phyloP scores from a whole-genome alignment of 2,888 invertebrate species.

The Mythimna lalbum region DNA sequence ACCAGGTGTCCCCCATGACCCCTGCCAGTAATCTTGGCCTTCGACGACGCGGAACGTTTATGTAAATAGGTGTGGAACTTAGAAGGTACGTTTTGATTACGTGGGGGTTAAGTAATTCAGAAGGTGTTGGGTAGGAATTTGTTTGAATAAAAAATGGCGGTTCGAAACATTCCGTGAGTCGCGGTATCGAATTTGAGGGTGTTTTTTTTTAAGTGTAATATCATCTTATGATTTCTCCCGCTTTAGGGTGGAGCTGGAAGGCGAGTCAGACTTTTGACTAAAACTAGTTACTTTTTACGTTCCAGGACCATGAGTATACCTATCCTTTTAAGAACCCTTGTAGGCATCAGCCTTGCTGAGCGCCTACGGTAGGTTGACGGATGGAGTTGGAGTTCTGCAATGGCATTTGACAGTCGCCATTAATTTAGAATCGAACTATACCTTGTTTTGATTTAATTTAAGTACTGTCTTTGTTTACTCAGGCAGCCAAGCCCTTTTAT shows the following conservation, averaged over 20 bases:
- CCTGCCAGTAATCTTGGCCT: constrained; percentile 53
- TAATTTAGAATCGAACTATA: neutral
- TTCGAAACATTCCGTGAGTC: neutral
- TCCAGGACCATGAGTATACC: too few species aligned
- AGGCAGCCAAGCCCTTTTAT: constrained; percentile 9
- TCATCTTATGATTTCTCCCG: too few species aligned
- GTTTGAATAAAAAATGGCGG: neutral
- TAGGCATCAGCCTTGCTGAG: too few species aligned
- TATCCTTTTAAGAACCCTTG: too few species aligned
- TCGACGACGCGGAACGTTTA: constrained; percentile 45
- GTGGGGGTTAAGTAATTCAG: constrained; percentile 8
- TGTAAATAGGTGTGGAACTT: constrained; percentile 39
- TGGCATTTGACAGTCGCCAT: neutral
- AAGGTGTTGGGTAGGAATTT: neutral
- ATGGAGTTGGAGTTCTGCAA: neutral
- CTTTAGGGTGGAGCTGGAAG: too few species aligned
- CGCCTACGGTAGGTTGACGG: too few species aligned
- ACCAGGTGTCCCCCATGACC: constrained; percentile 59
- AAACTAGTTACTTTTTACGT: too few species aligned
- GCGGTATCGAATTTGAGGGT: neutral
- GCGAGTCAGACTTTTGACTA: too few species aligned
- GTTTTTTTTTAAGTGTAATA: too few species aligned
- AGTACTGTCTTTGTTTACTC: constrained; percentile 2
- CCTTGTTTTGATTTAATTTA: neutral
- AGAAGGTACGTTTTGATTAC: constrained; percentile 33